Percentiles rank a stretch among this genome's conserved stretches.
These are phyloP conservation scores for Hoplostethus mediterraneus DNA, from an alignment of 2,797 vertebrate species.

Conservation along the genomic window DNA sequence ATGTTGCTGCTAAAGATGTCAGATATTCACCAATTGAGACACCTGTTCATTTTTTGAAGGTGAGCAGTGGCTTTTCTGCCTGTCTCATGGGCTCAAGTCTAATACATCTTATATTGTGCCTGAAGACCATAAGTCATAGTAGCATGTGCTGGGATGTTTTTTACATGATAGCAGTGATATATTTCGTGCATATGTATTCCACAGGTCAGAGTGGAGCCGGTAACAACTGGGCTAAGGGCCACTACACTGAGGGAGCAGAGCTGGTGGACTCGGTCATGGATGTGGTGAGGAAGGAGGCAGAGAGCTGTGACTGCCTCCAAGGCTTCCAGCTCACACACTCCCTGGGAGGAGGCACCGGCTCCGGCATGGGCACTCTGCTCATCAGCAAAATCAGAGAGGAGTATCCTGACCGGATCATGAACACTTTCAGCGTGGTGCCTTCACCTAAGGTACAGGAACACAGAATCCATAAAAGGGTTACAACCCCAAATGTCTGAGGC, in stretches of 20 bases:
- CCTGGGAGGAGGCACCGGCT: slow-evolving; percentile 87
- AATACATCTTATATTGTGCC: no score
- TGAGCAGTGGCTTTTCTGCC: no score
- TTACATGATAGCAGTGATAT: background rate
- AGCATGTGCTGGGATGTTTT: background rate
- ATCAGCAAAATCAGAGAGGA: slow-evolving; percentile 90
- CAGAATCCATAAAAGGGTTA: background rate
- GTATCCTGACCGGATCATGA: slow-evolving; percentile 89
- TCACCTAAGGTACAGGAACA: slow-evolving; percentile 80
- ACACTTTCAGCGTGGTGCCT: slow-evolving; percentile 87
- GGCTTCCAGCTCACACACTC: slow-evolving; percentile 90
- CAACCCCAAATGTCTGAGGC: background rate
- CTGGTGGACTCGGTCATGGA: slow-evolving; percentile 51
- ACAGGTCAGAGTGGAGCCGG: slow-evolving; percentile 7
- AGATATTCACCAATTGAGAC: no score
- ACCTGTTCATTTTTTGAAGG: no score
- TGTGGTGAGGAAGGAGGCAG: slow-evolving; percentile 64
- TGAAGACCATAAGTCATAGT: no score
- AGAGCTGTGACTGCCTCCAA: slow-evolving; percentile 65
- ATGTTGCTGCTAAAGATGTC: no score
- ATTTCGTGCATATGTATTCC: background rate
- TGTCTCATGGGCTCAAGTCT: no score
- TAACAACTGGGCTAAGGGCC: slow-evolving; percentile 15
- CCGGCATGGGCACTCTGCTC: slow-evolving; percentile 88
- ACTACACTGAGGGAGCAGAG: slow-evolving; percentile 9